Conservation (phyloP, 1,140 invertebrate species). For the Zaprionus lachaisei region DNA sequence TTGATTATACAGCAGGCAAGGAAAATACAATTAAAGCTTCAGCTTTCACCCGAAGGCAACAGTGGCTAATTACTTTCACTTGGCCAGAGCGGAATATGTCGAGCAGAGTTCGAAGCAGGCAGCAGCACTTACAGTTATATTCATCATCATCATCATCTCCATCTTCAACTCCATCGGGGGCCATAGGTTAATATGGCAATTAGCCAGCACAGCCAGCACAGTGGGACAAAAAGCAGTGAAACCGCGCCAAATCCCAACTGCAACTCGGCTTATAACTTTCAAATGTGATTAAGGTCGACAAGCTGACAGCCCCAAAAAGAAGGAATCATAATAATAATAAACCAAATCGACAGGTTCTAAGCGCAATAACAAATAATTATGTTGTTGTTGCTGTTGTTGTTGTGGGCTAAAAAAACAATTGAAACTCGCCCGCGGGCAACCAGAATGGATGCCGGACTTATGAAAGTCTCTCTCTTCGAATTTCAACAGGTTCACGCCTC, state of each 20-base stretch:
- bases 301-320: conserved; percentile 34
- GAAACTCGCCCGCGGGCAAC: conserved; percentile 22
- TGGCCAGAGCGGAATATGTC: conserved; percentile 42
- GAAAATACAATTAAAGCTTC: conserved; percentile 70
- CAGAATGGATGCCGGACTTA: conserved; percentile 48
- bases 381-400: conserved; percentile 36
- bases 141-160: conserved; percentile 39
- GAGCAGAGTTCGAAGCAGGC: conserved; percentile 68
- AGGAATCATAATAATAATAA: conserved; percentile 17
- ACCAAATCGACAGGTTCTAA: conserved; percentile 67
- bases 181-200: conserved; percentile 80
- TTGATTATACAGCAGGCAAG: conserved; percentile 63
- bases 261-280: conserved; percentile 57
- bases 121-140: conserved; percentile 60
- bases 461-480: conserved; percentile 49
- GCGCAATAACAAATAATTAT: conserved; percentile 57
- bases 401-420: conserved; percentile 40
- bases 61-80: conserved; percentile 78
- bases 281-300: conserved; percentile 74
- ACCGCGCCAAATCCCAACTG: conserved; percentile 22
- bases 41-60: conserved; percentile 70
- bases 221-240: conserved; percentile 25
- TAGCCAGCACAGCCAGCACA: conserved; percentile 61
- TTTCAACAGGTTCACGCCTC: conserved; percentile 79
- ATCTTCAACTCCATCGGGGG: conserved; percentile 40